phyloP scores from a whole-genome alignment of 1,140 invertebrate genomes.

The Drosophila murphyi region DNA sequence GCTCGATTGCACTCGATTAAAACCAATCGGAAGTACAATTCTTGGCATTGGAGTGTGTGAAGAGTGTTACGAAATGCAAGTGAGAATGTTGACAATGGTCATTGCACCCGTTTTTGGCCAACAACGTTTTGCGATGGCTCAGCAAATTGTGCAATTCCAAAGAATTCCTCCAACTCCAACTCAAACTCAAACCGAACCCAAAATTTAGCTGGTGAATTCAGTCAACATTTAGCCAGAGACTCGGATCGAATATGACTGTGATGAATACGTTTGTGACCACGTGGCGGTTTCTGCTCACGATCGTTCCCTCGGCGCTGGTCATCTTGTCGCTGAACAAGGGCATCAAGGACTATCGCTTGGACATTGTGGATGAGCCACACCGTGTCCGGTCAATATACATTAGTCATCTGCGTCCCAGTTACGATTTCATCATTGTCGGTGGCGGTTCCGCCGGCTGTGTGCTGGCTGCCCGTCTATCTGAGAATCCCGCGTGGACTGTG shows the following conservation, averaged over 20 bases:
- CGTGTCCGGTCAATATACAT: constrained; percentile 85
- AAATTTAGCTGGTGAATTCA: not conserved
- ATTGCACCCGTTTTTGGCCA: constrained; percentile 5
- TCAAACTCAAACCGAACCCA: not conserved
- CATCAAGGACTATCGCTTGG: constrained; percentile 87
- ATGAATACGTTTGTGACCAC: constrained; percentile 67
- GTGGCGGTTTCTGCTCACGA: constrained; percentile 87
- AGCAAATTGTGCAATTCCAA: not conserved
- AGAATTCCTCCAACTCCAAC: not conserved
- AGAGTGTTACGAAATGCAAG: not conserved
- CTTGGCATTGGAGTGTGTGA: no score
- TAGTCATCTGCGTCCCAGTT: constrained; percentile 85
- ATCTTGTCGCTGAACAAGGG: constrained; percentile 87
- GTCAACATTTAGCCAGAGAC: not conserved
- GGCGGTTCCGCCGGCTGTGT: constrained; percentile 93
- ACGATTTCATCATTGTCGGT: constrained; percentile 92
- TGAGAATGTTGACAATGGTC: not conserved
- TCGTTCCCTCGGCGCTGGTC: constrained; percentile 87
- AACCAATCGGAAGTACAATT: no score
- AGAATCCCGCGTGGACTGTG: constrained; percentile 89
- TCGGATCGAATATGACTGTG: constrained; percentile 50
- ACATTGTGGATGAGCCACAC: constrained; percentile 88
- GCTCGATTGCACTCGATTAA: not conserved
- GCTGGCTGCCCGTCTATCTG: constrained; percentile 90
- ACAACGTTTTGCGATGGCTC: not conserved